These are phyloP conservation scores for Martes martes DNA, from an alignment of 2,113 vertebrate species.

Conservation along the genomic window DNA sequence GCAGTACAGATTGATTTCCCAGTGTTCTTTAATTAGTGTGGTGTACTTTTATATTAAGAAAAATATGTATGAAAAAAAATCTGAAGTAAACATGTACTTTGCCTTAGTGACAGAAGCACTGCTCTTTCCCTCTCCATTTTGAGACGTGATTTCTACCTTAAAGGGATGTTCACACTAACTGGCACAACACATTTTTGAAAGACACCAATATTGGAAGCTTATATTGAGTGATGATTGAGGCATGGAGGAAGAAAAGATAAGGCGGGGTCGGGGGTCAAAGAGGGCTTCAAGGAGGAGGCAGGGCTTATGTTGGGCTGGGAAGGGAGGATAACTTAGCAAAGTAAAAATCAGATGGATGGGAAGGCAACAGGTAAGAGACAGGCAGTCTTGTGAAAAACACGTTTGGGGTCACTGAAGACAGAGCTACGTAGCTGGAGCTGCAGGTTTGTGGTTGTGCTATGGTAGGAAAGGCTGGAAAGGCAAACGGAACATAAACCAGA, in stretches of 20 bases:
- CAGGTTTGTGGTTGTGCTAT: neutral
- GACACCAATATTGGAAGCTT: neutral
- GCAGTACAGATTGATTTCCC: neutral
- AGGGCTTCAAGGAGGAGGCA: neutral
- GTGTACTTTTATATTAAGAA: neutral
- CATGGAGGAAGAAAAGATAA: neutral
- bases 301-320: neutral
- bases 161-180: neutral
- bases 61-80: neutral
- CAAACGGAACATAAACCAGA: neutral
- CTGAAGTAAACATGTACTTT: neutral
- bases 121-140: neutral
- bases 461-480: conserved; percentile 16
- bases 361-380: neutral
- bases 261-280: neutral
- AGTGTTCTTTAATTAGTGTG: neutral
- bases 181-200: neutral
- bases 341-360: neutral
- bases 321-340: neutral
- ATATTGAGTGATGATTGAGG: neutral
- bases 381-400: neutral
- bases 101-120: neutral
- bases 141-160: neutral
- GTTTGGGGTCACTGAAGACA: neutral
- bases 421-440: neutral